phyloP scores from a whole-genome alignment of 2,797 vertebrate genomes.

The Stomatorhinus walkeri region DNA sequence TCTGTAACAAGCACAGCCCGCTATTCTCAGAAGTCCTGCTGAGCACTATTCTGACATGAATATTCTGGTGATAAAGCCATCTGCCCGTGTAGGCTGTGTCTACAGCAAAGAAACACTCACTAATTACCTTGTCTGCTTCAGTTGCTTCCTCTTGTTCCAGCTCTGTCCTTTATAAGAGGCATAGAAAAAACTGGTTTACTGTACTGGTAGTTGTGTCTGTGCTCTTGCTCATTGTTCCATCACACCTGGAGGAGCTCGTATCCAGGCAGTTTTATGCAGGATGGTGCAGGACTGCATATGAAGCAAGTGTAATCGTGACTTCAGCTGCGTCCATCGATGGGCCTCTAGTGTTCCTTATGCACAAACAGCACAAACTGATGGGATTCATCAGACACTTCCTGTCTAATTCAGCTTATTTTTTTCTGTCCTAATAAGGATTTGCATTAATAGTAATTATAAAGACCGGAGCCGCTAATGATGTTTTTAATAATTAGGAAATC shows the following conservation, averaged over 20 bases:
- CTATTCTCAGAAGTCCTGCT: slow-evolving; percentile 18
- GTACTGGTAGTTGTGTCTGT: not conserved
- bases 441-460: slow-evolving; percentile 9
- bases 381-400: slow-evolving; percentile 11
- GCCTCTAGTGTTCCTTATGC: not conserved
- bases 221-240: not conserved
- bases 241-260: not conserved
- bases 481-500: not conserved
- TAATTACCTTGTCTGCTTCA: slow-evolving; percentile 15
- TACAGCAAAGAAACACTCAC: slow-evolving; percentile 1
- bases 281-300: not conserved
- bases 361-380: slow-evolving; percentile 9
- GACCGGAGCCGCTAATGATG: not conserved
- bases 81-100: slow-evolving; percentile 9
- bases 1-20: slow-evolving; percentile 15
- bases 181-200: not conserved
- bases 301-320: not conserved
- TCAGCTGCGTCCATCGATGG: not conserved
- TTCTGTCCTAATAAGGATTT: not conserved
- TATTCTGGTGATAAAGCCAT: slow-evolving; percentile 29
- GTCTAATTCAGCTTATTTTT: slow-evolving; percentile 4
- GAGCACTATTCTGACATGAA: slow-evolving; percentile 24
- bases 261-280: not conserved
- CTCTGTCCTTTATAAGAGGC: slow-evolving; percentile 1
- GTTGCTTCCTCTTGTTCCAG: not conserved